These are phyloP conservation scores for Turritopsis rubra DNA, from an alignment of 30 jellyfish, hydroid and myxozoan genomes.

Conservation along the genomic window DNA sequence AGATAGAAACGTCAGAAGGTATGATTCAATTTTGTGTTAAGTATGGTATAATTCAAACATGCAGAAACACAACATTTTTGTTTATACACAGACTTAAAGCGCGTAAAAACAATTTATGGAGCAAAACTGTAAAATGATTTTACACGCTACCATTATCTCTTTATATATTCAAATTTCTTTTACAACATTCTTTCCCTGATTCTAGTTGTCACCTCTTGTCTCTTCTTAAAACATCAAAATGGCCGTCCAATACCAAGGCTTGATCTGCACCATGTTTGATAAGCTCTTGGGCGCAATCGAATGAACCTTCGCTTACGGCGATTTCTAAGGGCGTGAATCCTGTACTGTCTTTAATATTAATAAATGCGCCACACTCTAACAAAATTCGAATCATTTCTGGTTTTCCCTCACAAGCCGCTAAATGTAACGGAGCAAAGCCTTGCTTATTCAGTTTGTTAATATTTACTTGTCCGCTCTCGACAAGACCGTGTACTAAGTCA, in stretches of 20 bases:
- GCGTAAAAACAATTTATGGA: no score
- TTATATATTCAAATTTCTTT: neutral
- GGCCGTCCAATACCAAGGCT: conserved; percentile 17
- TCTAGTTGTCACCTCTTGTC: neutral
- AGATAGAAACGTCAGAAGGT: no score
- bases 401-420: conserved; percentile 32
- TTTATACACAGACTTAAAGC: no score
- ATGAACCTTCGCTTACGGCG: conserved; percentile 33
- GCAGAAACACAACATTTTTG: no score
- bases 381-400: conserved; percentile 13
- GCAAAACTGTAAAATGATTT: no score
- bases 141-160: no score
- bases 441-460: conserved; percentile 24
- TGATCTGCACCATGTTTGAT: conserved; percentile 31
- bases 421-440: conserved; percentile 28
- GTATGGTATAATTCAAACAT: no score
- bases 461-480: conserved; percentile 30
- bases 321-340: conserved; percentile 31
- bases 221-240: neutral
- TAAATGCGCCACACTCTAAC: conserved; percentile 21
- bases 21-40: no score
- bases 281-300: conserved; percentile 30
- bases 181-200: neutral
- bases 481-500: conserved; percentile 18
- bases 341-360: conserved; percentile 6